Evolutionary conservation across 2,113 vertebrate species (phyloP), one percentile per base, ranked within the genome.

Genomic region (Oreochromis spilurus): DNA sequence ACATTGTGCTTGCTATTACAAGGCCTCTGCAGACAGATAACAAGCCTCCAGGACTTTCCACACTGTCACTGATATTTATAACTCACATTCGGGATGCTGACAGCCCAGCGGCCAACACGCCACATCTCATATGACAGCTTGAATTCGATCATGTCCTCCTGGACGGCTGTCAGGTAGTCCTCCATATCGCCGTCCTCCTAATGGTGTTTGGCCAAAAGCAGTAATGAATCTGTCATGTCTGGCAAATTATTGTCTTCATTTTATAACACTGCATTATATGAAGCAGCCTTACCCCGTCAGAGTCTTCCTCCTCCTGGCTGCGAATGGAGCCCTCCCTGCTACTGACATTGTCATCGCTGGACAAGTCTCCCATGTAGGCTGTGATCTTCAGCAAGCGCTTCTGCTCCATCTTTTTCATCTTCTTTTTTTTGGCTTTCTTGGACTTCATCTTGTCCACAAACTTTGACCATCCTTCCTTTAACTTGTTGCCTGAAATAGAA

Each of bases 51-150:
- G 78, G 78, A 88, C 75, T 87, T 87, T 86, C 84, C 83, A 48
- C 75, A 19, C 81, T 5, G 81, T 77, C 85, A 53, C 26, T 54
- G 87, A 86, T 91, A 90, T 90, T 90, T 88, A 75, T 80, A 89
- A 90, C 96, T 96, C 89, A 96, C 96, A 79, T 92, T 88, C 45
- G 83, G 94, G 84, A 97, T 95, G 84, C 87, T 93, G 87, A 96
- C 95, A 77, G 84, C 55, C 96, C 96, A 97, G 40, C 77, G 75
- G 62, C 96, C 96, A 9, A 93, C 91, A 2, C 94, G 79, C 96
- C 96, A 97, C 96, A 97, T 96, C 91, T 97, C 96, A 53, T 96
- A 96, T 2, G 95, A 96, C 84, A 97, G 90, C 88, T 95, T 95
- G 84, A 96, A 96, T 92, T 96, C 95, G 80, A 96, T 95, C 94